Base-by-base conservation (phyloP, 2,888 invertebrate genomes). In the Diploptera punctata region DNA sequence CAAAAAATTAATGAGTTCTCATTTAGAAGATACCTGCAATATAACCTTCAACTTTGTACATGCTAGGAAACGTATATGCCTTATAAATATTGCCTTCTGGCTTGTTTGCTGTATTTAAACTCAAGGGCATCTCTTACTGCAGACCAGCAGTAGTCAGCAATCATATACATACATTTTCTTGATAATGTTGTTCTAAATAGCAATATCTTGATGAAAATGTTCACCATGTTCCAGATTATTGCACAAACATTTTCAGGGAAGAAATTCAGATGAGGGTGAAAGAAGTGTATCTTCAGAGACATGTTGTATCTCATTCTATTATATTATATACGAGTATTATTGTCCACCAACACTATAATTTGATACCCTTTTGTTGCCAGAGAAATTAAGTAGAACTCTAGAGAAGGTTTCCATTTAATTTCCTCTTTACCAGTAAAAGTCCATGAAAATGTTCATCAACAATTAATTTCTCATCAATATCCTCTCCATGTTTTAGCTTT, bases 91-190 rank as follows among this genome's bases (percentile, higher is more conserved):
- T 3, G 13, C 21, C 3, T 54, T 54, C 13, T 54, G 21, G 54
- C 21, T 24, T 19, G 9, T 13, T 24, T 10, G 18, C 24, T 54
- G 54, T 54, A 54, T 54, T 19, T 54, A 21, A 54, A 49, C n/a
- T 49, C 7, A 13, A n/a, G 49, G 18, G 49, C 7, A 49, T 49
- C 49, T 49, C 49, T 49, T 19, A 54, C 13, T 19, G 10, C 54
- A 10, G 54, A 19, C 54, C 54, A 54, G 54, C 54, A 54, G 54
- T 54, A 54, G 21, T 54, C 54, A 54, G 54, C 54, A 19, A 18
- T 19, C 21, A 19, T 24, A 54, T 54, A n/a, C n/a, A n/a, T n/a
- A n/a, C n/a, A n/a, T 54, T 54, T 3, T 24, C 54, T 24, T 54
- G 54, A 54, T 54, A 54, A 10, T 24, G 21, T 19, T 24, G 4